Percentiles rank a stretch among this genome's conserved stretches.
Conservation (phyloP, 2,113 vertebrate species). For the Neomonachus schauinslandi region DNA sequence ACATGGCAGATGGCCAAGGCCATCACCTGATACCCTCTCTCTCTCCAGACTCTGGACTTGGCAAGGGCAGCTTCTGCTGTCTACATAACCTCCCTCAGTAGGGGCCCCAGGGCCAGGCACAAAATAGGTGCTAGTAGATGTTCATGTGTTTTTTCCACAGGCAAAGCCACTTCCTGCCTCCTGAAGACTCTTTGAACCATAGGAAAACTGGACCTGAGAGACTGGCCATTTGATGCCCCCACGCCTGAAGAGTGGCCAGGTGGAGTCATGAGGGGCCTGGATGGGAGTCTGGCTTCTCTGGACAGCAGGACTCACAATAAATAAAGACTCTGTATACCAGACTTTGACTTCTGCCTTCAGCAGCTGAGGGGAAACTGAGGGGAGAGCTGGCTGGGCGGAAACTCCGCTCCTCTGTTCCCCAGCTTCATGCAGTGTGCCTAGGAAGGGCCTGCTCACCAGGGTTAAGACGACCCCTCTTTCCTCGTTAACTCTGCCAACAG, state of each 20-base stretch:
- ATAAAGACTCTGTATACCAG: constrained; percentile 51
- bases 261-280: not conserved
- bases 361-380: not conserved
- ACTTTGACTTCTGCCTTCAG: constrained; percentile 31
- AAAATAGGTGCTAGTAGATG: not conserved
- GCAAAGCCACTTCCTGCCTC: constrained; percentile 67
- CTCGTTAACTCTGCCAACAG: not conserved
- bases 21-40: not conserved
- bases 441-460: not conserved
- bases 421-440: not conserved
- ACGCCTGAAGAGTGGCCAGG: not conserved
- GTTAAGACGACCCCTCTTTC: not conserved
- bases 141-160: constrained; percentile 60
- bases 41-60: not conserved
- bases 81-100: not conserved
- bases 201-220: not conserved
- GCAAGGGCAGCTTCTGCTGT: not conserved
- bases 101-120: not conserved
- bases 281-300: not conserved
- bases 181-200: constrained; percentile 35
- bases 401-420: not conserved
- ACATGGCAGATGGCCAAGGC: not conserved
- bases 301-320: constrained; percentile 41
- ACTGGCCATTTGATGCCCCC: not conserved
- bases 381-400: not conserved